Evolutionary conservation across 2,797 vertebrate genomes (phyloP).

Genomic region (Coluber constrictor): DNA sequence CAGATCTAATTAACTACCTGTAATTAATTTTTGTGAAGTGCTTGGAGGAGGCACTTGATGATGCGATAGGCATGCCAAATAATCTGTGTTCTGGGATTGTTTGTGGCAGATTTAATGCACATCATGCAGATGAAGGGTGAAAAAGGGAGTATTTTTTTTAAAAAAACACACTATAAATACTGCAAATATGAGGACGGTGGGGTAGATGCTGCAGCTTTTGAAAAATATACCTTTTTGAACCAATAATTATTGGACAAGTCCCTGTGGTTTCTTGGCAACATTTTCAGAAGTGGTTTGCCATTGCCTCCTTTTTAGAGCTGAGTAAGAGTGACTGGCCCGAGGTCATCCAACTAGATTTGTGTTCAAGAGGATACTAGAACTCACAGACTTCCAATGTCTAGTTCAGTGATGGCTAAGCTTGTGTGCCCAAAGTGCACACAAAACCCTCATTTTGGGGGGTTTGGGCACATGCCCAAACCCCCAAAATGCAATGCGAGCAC

Average conservation of each 20-base stretch:
- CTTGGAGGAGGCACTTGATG: conserved; percentile 47
- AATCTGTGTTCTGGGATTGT: conserved; percentile 5
- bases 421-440: no score
- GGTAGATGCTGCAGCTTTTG: not conserved
- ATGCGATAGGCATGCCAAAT: conserved; percentile 20
- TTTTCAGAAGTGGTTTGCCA: not conserved
- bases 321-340: not conserved
- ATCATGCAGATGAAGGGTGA: not conserved
- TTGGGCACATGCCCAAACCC: no score
- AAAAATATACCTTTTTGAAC: not conserved
- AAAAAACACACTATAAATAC: not conserved
- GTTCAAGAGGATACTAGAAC: not conserved
- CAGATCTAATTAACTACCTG: conserved; percentile 51
- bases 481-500: no score
- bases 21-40: conserved; percentile 58
- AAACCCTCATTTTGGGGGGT: no score
- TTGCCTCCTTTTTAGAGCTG: not conserved
- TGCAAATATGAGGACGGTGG: not conserved
- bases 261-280: not conserved
- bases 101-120: no score
- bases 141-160: not conserved
- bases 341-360: not conserved
- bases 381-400: not conserved
- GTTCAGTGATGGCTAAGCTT: no score
- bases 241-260: not conserved